Base-by-base conservation (phyloP, 37 sponge, comb jelly and placozoan genomes). In the Crambe crambe region DNA sequence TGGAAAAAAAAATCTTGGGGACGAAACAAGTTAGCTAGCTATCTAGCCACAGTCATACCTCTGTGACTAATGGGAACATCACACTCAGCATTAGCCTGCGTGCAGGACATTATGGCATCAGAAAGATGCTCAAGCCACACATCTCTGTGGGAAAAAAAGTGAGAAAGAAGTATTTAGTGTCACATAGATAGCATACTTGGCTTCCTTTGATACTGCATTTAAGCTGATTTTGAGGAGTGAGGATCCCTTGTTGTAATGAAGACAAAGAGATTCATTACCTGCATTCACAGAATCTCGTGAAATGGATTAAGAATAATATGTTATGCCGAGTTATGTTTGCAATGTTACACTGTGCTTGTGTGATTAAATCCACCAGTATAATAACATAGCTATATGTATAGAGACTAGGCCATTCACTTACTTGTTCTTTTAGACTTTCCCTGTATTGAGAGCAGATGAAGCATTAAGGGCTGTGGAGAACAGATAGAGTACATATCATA, bases 201-300 rank as follows among this genome's bases (percentile, higher is more conserved):
- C 85, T 60, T 77, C 85, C 32, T 77, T 70, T 25, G 85, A 85
- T 2, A 69, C 70, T 22, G 85, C 70, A 56, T 85, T 70, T 21
- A 85, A 47, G 3, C 2, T 25, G 21, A 85, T 72, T 12, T 85
- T 70, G 25, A 85, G 42, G 35, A 85, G 20, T 6, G 61, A 23
- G 2, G 69, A 68, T 21, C 51, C 42, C 6, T 40, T 56, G 40
- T 70, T 70, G 78, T 68, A 77, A 43, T 77, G 85, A 5, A 85
- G 26, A 42, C 34, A 59, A 38, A 85, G 71, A 38, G 42, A 34
- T 21, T 77, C 63, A 3, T 47, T 12, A 56, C 43, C 85, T 85
- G 61, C 8, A 27, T 1, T 25, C 20, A 74, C 35, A n/a, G n/a
- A n/a, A n/a, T n/a, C n/a, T n/a, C n/a, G n/a, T n/a, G n/a, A n/a